A percentile compares a stretch with the other conserved stretches of the same genome.
phyloP scores from a whole-genome alignment of 2,888 invertebrate genomes.

The Tuta absoluta region DNA sequence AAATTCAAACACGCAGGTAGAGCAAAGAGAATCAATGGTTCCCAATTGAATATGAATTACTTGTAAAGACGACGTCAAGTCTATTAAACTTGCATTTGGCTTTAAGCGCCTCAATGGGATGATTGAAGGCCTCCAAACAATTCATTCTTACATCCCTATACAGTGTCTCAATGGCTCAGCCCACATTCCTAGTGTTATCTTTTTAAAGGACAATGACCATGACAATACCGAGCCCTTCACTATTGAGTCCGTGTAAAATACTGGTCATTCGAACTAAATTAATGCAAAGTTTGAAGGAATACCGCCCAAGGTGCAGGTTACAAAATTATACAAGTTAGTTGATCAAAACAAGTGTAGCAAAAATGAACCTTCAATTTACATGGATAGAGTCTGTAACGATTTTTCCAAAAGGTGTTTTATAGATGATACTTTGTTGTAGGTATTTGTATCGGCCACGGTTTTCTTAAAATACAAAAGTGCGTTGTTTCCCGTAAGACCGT shows the following conservation, averaged over 20 bases:
- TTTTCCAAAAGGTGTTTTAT: background rate
- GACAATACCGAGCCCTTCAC: slow-evolving; percentile 66
- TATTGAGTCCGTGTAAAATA: slow-evolving; percentile 65
- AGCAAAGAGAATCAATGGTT: slow-evolving; percentile 56
- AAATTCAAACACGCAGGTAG: slow-evolving; percentile 54
- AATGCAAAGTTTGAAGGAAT: slow-evolving; percentile 67
- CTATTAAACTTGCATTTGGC: slow-evolving; percentile 79
- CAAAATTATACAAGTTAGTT: background rate
- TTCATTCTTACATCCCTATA: slow-evolving; percentile 48
- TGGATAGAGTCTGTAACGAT: background rate
- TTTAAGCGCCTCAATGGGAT: slow-evolving; percentile 71
- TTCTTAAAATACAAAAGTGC: slow-evolving; percentile 62
- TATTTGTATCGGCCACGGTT: slow-evolving; percentile 65
- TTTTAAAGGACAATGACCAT: slow-evolving; percentile 67
- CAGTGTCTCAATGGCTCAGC: slow-evolving; percentile 67
- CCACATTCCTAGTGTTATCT: slow-evolving; percentile 74
- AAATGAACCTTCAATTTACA: background rate
- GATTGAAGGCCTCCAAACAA: slow-evolving; percentile 78
- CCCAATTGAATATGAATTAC: slow-evolving; percentile 66
- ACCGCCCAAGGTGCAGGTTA: slow-evolving; percentile 65
- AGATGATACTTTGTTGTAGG: slow-evolving; percentile 52
- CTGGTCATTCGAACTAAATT: slow-evolving; percentile 66
- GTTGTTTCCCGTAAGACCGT: slow-evolving; percentile 60
- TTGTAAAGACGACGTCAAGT: slow-evolving; percentile 75
- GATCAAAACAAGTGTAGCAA: background rate